Evolutionary conservation across 2,888 invertebrate genomes (phyloP).

Genomic region (Drosophila pullipes): DNA sequence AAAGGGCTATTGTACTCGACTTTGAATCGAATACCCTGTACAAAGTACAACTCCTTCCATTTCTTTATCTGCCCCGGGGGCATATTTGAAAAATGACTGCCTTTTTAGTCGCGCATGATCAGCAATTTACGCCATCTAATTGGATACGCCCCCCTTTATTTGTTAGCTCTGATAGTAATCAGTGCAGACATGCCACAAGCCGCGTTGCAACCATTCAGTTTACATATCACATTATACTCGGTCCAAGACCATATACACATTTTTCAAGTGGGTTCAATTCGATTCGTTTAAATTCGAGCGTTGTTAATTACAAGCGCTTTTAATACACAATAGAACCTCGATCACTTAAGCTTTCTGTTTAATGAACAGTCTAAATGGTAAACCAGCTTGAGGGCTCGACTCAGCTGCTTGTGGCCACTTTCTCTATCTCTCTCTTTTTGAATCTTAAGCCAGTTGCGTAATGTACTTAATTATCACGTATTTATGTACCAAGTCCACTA

Average conservation of each 20-base stretch:
- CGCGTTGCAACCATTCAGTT: conserved; percentile 35
- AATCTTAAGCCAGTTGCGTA: conserved; percentile 67
- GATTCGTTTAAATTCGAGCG: conserved; percentile 12
- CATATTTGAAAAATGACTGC: conserved; percentile 9
- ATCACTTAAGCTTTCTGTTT: conserved; percentile 1
- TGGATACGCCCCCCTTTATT: conserved; percentile 50
- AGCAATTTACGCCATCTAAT: conserved; percentile 52
- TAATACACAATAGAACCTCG: conserved; percentile 33
- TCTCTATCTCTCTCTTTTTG: conserved; percentile 32
- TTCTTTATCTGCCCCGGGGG: not conserved
- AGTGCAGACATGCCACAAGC: conserved; percentile 31
- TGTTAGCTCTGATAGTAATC: conserved; percentile 40
- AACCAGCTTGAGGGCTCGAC: conserved; percentile 18
- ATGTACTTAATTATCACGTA: conserved; percentile 41
- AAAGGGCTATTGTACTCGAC: conserved; percentile 15
- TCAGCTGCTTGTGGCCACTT: conserved; percentile 21
- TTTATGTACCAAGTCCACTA: conserved; percentile 23
- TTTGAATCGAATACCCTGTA: conserved; percentile 1
- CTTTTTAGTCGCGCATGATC: conserved; percentile 28
- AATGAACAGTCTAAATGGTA: not conserved
- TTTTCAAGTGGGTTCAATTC: conserved; percentile 20
- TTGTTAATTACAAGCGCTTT: conserved; percentile 4
- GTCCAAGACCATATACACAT: conserved; percentile 2
- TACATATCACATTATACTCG: conserved; percentile 10
- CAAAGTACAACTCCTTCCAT: conserved; percentile 5